Conservation (phyloP, 1,140 invertebrate genomes). For the Zaprionus taronus region DNA sequence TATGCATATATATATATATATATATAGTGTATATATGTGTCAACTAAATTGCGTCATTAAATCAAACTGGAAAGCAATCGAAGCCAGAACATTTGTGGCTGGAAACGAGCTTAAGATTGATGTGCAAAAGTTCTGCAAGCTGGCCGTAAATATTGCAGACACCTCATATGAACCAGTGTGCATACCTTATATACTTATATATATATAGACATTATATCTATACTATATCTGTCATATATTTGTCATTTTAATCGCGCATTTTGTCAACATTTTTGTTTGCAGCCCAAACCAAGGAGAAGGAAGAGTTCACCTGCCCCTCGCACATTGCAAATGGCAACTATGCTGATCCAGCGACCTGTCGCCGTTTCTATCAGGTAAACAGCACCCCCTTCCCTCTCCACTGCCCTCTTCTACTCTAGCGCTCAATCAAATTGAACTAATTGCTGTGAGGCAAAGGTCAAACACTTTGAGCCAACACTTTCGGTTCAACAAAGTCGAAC, state of each 20-base stretch:
- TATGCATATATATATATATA: not conserved
- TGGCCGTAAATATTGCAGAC: not conserved
- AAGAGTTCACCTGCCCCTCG: slow-evolving; percentile 90
- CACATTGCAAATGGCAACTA: slow-evolving; percentile 94
- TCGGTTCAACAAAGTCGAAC: not conserved
- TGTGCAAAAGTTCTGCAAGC: not conserved
- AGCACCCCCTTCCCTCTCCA: not conserved
- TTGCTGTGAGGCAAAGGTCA: not conserved
- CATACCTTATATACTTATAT: not conserved
- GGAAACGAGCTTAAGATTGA: not conserved
- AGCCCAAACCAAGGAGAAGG: slow-evolving; percentile 86
- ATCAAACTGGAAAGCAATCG: not conserved
- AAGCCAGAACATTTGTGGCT: not conserved
- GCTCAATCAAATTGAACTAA: slow-evolving; percentile 1
- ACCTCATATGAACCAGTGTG: not conserved
- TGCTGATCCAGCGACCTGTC: slow-evolving; percentile 94
- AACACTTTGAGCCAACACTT: slow-evolving; percentile 6
- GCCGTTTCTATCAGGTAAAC: slow-evolving; percentile 93
- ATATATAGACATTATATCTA: not conserved
- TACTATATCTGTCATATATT: not conserved
- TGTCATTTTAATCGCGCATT: slow-evolving; percentile 5
- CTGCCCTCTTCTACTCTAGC: not conserved
- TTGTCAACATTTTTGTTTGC: not conserved
- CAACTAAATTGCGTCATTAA: slow-evolving; percentile 9
- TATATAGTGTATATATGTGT: not conserved